Base-by-base conservation (phyloP, 2,888 invertebrate genomes). In the Sericinus montela region DNA sequence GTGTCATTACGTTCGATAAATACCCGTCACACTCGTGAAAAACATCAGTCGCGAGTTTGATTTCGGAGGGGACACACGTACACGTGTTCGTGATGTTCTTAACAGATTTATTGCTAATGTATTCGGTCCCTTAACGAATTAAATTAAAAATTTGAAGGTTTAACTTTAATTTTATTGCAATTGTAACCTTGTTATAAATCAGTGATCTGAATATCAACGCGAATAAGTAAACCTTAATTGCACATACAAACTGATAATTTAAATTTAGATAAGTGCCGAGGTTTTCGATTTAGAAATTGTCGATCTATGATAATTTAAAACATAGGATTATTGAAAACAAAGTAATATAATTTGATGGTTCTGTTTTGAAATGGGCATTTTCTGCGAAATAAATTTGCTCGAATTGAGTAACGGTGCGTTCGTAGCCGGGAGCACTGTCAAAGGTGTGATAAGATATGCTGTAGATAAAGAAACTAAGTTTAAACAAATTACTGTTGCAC, bases 371-470 rank as follows among this genome's bases (percentile, higher is more conserved):
- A 65, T 63, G 65, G 61, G 60, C 13, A 56, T 63, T 11, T 54
- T 45, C 41, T 61, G 62, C 55, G 56, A 61, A 56, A 61, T 60
- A n/a, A 54, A 50, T 40, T 34, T 65, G 8, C 19, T 45, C 9
- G 53, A 57, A 41, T 48, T 56, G 10, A 10, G 25, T 8, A 34
- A 56, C 38, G 58, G 56, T 23, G 51, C 25, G 5, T 63, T 54
- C 16, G 14, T 40, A 28, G 52, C 62, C n/a, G 60, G 61, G 5
- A 56, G 48, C 32, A 41, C 44, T 8, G 54, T 65, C 9, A 39
- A 51, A 32, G 65, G 65, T 37, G 43, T 45, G 19, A 55, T 63
- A 38, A 58, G 54, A 28, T 65, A 61, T 30, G 52, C 57, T 3
- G 50, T 62, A 9, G 57, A 61, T 16, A 51, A 59, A 45, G 55